These are phyloP conservation scores for Coluber constrictor DNA, from an alignment of 2,797 vertebrate genomes.

Conservation along the genomic window DNA sequence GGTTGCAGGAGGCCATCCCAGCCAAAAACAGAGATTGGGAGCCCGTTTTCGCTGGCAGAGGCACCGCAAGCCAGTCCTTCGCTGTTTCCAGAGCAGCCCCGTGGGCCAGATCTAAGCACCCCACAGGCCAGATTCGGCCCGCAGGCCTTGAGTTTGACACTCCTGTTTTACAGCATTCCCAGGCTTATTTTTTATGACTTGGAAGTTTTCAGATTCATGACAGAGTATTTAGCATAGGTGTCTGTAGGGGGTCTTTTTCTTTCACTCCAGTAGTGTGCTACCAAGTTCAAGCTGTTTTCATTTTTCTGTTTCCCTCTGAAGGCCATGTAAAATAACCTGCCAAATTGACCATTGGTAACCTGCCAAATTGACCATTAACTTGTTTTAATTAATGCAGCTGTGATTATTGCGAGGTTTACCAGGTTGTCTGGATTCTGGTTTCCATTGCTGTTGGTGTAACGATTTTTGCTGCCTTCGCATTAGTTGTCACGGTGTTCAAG, in stretches of 20 bases:
- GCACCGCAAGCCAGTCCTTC: too few relatives aligned
- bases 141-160: too few relatives aligned
- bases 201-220: not conserved
- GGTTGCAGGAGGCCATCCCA: too few relatives aligned
- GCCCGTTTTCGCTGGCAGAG: too few relatives aligned
- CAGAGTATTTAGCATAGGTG: not conserved
- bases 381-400: not conserved
- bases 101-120: too few relatives aligned
- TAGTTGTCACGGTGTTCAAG: slow-evolving; percentile 1
- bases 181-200: not conserved
- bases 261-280: not conserved
- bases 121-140: too few relatives aligned
- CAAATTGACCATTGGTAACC: not conserved
- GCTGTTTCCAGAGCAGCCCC: too few relatives aligned
- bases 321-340: not conserved
- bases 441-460: slow-evolving; percentile 6
- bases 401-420: slow-evolving; percentile 22
- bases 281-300: not conserved
- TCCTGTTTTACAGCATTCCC: not conserved
- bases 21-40: too few relatives aligned
- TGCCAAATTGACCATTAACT: not conserved
- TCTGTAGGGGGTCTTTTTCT: not conserved
- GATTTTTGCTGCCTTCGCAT: not conserved
- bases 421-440: slow-evolving; percentile 4
- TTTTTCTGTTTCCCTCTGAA: not conserved